Evolutionary conservation across 2,888 invertebrate species (phyloP).

Genomic region (Tholera decimalis): DNA sequence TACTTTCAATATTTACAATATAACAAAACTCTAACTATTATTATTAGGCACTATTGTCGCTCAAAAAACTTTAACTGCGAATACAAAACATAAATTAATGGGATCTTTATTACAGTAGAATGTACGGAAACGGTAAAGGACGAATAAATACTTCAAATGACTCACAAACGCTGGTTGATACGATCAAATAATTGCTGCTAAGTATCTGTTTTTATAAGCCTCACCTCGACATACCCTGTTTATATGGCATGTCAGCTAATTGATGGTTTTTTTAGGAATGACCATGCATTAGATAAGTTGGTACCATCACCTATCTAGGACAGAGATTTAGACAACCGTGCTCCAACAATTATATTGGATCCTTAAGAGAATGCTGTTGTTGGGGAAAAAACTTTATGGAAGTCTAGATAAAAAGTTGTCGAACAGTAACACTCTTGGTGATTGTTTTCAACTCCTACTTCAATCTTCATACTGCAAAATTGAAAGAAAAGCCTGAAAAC

Average conservation of each 20-base stretch:
- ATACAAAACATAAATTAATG: slow-evolving; percentile 56
- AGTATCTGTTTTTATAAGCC: slow-evolving; percentile 55
- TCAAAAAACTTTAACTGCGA: slow-evolving; percentile 43
- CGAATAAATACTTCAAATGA: slow-evolving; percentile 65
- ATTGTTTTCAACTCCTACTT: no score
- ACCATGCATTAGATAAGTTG: not conserved
- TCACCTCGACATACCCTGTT: slow-evolving; percentile 52
- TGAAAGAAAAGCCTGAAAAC: not conserved
- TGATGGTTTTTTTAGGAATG: slow-evolving; percentile 13
- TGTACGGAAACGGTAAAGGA: slow-evolving; percentile 69
- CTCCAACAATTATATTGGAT: not conserved
- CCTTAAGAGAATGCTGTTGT: not conserved
- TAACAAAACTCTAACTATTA: slow-evolving; percentile 19
- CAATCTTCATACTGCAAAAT: no score
- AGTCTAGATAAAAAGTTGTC: not conserved
- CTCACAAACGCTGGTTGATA: slow-evolving; percentile 67
- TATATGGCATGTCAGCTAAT: slow-evolving; percentile 31
- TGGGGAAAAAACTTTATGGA: not conserved
- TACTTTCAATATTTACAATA: slow-evolving; percentile 7
- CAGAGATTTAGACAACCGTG: not conserved
- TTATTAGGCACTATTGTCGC: slow-evolving; percentile 33
- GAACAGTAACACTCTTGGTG: not conserved
- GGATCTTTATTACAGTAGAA: slow-evolving; percentile 63
- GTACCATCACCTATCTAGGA: not conserved
- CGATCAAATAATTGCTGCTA: slow-evolving; percentile 70